phyloP scores from a whole-genome alignment of 2,888 invertebrate species.

The Pomacea canaliculata region DNA sequence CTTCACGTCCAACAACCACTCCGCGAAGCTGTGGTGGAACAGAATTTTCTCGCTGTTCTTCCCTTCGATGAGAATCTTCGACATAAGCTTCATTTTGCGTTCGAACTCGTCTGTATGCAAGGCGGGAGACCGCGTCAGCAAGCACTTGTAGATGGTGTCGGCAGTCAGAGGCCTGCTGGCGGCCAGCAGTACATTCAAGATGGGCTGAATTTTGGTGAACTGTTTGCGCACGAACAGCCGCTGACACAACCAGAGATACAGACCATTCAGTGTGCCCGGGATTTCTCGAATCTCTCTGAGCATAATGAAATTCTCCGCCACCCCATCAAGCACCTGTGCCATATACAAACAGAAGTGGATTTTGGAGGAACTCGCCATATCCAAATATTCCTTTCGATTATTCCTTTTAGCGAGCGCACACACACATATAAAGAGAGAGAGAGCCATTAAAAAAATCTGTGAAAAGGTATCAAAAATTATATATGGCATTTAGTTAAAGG shows the following conservation, averaged over 20 bases:
- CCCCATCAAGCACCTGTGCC: conserved; percentile 78
- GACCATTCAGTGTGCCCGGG: conserved; percentile 93
- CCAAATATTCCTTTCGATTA: too few relatives aligned
- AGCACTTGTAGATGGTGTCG: conserved; percentile 83
- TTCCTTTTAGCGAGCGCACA: too few relatives aligned
- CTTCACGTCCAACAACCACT: conserved; percentile 97
- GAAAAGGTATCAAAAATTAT: too few relatives aligned
- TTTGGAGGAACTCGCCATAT: too few relatives aligned
- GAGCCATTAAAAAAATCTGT: too few relatives aligned
- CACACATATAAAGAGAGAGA: too few relatives aligned
- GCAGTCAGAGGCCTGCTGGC: conserved; percentile 82
- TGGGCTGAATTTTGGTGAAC: conserved; percentile 80
- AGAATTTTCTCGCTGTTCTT: conserved; percentile 76
- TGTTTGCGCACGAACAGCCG: conserved; percentile 87
- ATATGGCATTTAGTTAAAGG: too few relatives aligned
- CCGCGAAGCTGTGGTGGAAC: conserved; percentile 94
- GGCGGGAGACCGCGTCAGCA: conserved; percentile 83
- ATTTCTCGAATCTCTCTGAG: conserved; percentile 90
- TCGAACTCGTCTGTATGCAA: conserved; percentile 72
- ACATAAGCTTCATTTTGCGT: conserved; percentile 54
- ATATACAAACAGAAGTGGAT: neutral
- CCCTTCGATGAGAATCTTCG: conserved; percentile 79
- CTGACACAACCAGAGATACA: conserved; percentile 95
- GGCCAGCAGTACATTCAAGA: conserved; percentile 89
- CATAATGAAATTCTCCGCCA: conserved; percentile 92